A percentile compares a stretch with the other conserved stretches of the same genome.
phyloP scores from a whole-genome alignment of 2,113 vertebrate genomes.

The Passer montanus region DNA sequence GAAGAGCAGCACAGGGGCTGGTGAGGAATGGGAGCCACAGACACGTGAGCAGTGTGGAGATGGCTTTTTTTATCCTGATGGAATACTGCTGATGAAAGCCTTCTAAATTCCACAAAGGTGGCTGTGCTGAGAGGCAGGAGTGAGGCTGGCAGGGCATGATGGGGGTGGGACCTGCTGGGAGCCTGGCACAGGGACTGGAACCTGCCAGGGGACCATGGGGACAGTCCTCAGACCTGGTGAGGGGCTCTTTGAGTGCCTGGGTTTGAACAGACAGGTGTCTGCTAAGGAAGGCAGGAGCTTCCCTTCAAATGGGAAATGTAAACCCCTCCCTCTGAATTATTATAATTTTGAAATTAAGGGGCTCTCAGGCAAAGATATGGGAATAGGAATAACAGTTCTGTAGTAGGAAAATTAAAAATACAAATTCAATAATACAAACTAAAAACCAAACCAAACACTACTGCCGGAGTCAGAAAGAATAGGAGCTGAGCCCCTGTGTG shows the following conservation, averaged over 20 bases:
- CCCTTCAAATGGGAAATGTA: background rate
- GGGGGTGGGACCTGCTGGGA: conserved; percentile 8
- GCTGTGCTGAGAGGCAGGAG: background rate
- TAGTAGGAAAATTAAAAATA: background rate
- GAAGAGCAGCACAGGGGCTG: background rate
- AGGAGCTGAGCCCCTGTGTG: too few species aligned
- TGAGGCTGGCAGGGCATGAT: background rate
- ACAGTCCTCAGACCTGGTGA: background rate
- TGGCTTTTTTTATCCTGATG: background rate
- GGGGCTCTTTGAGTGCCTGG: background rate
- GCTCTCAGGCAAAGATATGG: background rate
- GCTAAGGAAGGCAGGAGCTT: background rate
- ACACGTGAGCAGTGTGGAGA: background rate
- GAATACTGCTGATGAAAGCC: background rate
- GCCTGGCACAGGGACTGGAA: background rate
- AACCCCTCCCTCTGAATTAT: background rate
- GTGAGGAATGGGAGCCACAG: background rate
- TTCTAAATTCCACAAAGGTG: background rate
- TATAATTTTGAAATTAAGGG: background rate
- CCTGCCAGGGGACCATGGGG: background rate
- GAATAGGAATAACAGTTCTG: background rate
- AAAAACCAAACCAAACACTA: too few species aligned
- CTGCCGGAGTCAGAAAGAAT: too few species aligned
- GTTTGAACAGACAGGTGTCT: background rate
- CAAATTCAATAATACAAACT: too few species aligned